These are phyloP conservation scores for Calcarius ornatus DNA, from an alignment of 2,113 vertebrate genomes.

Conservation along the genomic window DNA sequence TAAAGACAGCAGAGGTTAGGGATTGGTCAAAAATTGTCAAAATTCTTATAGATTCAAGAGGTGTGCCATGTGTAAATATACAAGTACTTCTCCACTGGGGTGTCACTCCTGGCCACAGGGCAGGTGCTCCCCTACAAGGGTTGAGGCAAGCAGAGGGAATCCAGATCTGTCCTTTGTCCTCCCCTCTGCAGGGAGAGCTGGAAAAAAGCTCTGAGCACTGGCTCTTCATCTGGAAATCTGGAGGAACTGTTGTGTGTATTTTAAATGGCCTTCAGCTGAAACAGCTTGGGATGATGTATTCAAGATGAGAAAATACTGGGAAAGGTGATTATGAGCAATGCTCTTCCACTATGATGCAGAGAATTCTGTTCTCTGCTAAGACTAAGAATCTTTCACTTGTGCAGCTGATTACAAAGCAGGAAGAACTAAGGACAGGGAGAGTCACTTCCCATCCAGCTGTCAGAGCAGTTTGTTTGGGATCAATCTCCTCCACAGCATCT, in stretches of 20 bases:
- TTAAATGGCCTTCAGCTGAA: not conserved
- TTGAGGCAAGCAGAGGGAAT: not conserved
- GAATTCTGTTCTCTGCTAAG: not conserved
- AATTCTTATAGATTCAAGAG: constrained; percentile 1
- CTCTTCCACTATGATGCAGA: not conserved
- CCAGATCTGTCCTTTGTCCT: not conserved
- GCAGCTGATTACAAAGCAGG: not conserved
- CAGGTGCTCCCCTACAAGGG: not conserved
- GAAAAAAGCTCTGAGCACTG: not conserved
- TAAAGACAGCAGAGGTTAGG: not conserved
- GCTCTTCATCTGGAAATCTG: not conserved
- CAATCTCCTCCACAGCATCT: not conserved
- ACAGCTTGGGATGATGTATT: not conserved
- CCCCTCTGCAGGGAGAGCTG: not conserved
- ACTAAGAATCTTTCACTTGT: not conserved
- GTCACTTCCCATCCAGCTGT: not conserved
- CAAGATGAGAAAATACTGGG: not conserved
- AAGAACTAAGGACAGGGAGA: not conserved
- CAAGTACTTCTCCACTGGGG: not conserved
- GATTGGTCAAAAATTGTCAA: not conserved
- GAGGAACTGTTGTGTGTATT: not conserved
- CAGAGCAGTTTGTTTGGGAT: not conserved
- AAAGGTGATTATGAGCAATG: not conserved
- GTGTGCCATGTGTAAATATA: constrained; percentile 14
- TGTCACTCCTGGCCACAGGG: not conserved